Conservation (phyloP, 2,888 invertebrate species). For the Platycheirus rosarum region DNA sequence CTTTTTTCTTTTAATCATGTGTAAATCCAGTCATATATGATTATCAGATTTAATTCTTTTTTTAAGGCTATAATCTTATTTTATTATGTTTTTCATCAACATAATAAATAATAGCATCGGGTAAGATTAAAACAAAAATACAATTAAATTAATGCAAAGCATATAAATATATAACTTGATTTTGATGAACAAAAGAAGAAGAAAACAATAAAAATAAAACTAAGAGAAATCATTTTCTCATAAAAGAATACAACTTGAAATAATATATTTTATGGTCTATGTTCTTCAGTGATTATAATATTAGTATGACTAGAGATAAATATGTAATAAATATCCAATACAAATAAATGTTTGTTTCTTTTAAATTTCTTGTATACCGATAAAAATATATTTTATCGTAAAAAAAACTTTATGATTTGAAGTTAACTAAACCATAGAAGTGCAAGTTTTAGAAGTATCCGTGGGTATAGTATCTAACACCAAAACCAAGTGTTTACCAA, state of each 20-base stretch:
- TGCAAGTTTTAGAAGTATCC: too few species aligned
- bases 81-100: constrained; percentile 28
- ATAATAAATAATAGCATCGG: constrained; percentile 7
- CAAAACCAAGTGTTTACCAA: too few species aligned
- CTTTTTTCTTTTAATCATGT: constrained; percentile 42
- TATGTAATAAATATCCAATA: constrained; percentile 67
- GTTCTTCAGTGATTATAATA: constrained; percentile 64
- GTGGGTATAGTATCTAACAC: too few species aligned
- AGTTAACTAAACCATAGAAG: too few species aligned
- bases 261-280: constrained; percentile 59
- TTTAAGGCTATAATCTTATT: constrained; percentile 20
- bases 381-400: too few species aligned
- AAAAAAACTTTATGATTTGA: not conserved
- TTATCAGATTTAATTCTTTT: constrained; percentile 41
- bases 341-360: too few species aligned
- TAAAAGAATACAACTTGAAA: constrained; percentile 27
- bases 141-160: constrained; percentile 42
- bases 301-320: constrained; percentile 61
- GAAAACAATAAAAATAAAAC: constrained; percentile 8
- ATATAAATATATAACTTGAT: constrained; percentile 15
- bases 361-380: too few species aligned
- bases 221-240: constrained; percentile 52
- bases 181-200: constrained; percentile 22
- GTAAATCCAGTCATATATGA: constrained; percentile 69
- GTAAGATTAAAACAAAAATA: constrained; percentile 29